Evolutionary conservation across 2,113 vertebrate species (phyloP).

Genomic region (Benitochromis conjunctus): DNA sequence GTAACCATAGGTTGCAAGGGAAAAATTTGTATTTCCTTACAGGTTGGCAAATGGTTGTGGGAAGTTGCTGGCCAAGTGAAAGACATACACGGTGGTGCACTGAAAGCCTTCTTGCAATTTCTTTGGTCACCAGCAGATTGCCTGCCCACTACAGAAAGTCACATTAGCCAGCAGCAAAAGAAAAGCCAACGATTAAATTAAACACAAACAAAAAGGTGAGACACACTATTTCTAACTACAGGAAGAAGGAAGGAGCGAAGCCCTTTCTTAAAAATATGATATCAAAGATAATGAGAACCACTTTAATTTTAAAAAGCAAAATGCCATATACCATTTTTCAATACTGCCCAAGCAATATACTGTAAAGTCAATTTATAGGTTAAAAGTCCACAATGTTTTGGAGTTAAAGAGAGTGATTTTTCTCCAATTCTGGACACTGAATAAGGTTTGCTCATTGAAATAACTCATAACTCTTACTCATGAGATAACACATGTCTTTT

Average conservation of each 20-base stretch:
- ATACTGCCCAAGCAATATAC: background rate
- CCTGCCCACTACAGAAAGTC: background rate
- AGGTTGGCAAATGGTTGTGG: background rate
- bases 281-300: background rate
- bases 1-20: background rate
- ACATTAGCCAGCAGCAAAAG: background rate
- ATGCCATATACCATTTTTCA: rapidly evolving
- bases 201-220: background rate
- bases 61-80: background rate
- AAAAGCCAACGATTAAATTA: background rate
- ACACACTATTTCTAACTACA: background rate
- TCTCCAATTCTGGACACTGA: background rate
- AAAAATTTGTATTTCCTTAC: background rate
- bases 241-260: background rate
- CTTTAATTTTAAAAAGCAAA: background rate
- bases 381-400: rapidly evolving
- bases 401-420: background rate
- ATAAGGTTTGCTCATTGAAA: background rate
- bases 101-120: background rate
- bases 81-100: background rate
- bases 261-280: background rate
- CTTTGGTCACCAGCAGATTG: background rate
- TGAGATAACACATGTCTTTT: rapidly evolving
- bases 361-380: background rate
- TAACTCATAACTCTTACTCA: too few species aligned